Base-by-base conservation (phyloP, 1,140 invertebrate genomes). In the Homarus americanus region DNA sequence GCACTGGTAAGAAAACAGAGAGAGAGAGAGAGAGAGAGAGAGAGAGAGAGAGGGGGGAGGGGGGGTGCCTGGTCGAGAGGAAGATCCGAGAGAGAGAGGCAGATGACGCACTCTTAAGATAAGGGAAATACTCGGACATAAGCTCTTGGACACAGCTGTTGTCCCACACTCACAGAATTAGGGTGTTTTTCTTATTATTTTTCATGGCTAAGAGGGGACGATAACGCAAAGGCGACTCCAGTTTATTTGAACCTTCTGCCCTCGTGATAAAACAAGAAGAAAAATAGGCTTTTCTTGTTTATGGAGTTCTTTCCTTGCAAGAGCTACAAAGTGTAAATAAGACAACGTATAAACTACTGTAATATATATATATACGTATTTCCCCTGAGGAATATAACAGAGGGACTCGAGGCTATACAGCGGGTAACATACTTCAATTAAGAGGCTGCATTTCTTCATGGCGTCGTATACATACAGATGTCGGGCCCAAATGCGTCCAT, bases 391-490 rank as follows among this genome's bases (percentile, higher is more conserved):
- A 40, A 83, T n/a, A 66, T 17, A 83, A 40, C 63, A 40, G 36
- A 83, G 53, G 17, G 32, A 41, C 76, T 38, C 34, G 53, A 20
- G 17, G 9, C 53, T 20, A 3, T 20, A 20, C 24, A 17, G 53
- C 58, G 4, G 2, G 24, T 36, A 58, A 58, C 36, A 44, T 41
- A 24, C 53, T 82, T 58, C 78, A 88, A 88, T 88, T 88, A 88
- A 72, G 53, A n/a, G 20, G 12, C 34, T n/a, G 36, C 78, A 82
- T 82, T 66, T 88, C 87, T 88, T 88, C 76, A 88, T 82, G 76
- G 87, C 58, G 58, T 82, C 87, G 58, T 88, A 66, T 88, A 80
- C 87, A 88, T 88, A 80, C 87, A 82, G 78, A 88, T 88, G 76
- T n/a, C n/a, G 58, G 63, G n/a, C n/a, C 28, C 36, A 38, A 49